Base-by-base conservation (phyloP, 1,140 invertebrate genomes). In the Ceratosolen fusciceps region DNA sequence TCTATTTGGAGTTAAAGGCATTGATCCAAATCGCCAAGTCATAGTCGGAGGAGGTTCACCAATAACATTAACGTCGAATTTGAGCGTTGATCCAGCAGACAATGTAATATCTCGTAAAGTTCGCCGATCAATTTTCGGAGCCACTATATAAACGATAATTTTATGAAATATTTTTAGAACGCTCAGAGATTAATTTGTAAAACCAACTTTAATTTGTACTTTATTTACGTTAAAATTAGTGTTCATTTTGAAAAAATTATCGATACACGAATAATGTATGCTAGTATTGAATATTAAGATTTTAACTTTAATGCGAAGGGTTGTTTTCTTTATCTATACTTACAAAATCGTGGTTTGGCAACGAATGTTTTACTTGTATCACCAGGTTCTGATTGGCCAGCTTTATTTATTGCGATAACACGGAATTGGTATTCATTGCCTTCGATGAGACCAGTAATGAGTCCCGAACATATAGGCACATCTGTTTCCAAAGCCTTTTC, bases 391-490 rank as follows among this genome's bases (percentile, higher is more conserved):
- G 96, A 97, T 86, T 95, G 94, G 1, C 98, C 98, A 77, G 96
- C 97, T 89, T 98, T 98, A 88, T 99, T 99, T 34, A 98, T 92
- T 47, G 98, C 98, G 84, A 96, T 96, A 4, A 99, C 96, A n/a
- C 98, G 94, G 93, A 99, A 99, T 88, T 99, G 97, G 88, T 99
- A 99, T 88, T 99, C 97, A 87, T 98, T 97, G 62, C 98, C 98
- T 92, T 99, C 98, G 82, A 98, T 96, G 5, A 99, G 90, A 75
- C 97, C 97, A 81, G 94, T 95, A 3, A 98, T 93, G 58, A 93
- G 93, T 52, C 93, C 96, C 82, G 93, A 92, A 0, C 95, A 95
- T 21, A 92, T 91, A 7, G 94, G 91, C 29, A 91, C 92, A 79
- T 94, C 94, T 0, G 95, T 96, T 90, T 98, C 96, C 31, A 95